phyloP scores from a whole-genome alignment of 2,888 invertebrate species.

The Bedellia somnulentella region DNA sequence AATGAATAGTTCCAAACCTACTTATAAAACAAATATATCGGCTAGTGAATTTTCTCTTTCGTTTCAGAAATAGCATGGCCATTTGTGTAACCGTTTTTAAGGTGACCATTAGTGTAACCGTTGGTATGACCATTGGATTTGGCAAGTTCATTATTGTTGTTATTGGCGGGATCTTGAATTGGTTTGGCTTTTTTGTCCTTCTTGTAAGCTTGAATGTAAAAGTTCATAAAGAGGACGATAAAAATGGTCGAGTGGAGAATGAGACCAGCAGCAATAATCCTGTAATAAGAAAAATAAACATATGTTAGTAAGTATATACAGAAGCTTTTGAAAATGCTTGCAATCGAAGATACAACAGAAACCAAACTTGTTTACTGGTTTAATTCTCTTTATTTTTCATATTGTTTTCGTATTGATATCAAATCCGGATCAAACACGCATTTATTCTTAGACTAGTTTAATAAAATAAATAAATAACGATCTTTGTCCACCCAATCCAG shows the following conservation, averaged over 20 bases:
- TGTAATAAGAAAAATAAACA: conserved; percentile 17
- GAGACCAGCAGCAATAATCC: conserved; percentile 71
- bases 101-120: conserved; percentile 18
- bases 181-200: conserved; percentile 15
- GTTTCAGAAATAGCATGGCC: conserved; percentile 19
- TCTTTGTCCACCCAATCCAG: too few relatives aligned
- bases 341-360: too few relatives aligned
- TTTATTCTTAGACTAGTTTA: too few relatives aligned
- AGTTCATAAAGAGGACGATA: conserved; percentile 88
- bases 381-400: too few relatives aligned
- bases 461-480: too few relatives aligned
- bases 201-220: conserved; percentile 84
- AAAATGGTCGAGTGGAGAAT: conserved; percentile 84
- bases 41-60: conserved; percentile 45
- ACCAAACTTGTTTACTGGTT: too few relatives aligned
- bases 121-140: conserved; percentile 17
- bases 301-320: conserved; percentile 8
- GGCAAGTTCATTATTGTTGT: conserved; percentile 19
- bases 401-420: too few relatives aligned
- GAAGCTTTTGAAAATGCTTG: conserved; percentile 10
- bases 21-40: too few relatives aligned
- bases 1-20: too few relatives aligned
- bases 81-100: conserved; percentile 23
- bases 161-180: conserved; percentile 17
- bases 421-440: too few relatives aligned